Conservation (phyloP, 2,797 vertebrate genomes). For the Sorex maritimensis region DNA sequence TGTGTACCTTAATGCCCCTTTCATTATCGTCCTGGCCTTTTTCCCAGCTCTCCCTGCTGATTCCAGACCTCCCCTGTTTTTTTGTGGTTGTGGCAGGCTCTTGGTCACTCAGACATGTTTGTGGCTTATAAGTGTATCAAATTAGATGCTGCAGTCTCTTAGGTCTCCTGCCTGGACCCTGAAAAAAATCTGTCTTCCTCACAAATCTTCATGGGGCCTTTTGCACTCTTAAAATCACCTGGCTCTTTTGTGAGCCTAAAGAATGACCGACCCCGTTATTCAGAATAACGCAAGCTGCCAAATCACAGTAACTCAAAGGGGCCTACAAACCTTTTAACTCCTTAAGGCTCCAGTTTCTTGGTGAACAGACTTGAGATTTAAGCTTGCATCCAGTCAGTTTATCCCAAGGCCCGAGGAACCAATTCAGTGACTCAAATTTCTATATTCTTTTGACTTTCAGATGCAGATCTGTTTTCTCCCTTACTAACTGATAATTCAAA, state of each 20-base stretch:
- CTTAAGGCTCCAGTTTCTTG: neutral
- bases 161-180: conserved; percentile 42
- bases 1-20: conserved; percentile 86
- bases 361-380: neutral
- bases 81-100: conserved; percentile 73
- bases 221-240: too few relatives aligned
- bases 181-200: conserved; percentile 54
- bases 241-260: neutral
- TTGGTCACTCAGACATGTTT: conserved; percentile 78
- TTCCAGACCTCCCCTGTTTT: conserved; percentile 79
- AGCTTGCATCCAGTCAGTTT: neutral
- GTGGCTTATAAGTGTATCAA: conserved; percentile 78
- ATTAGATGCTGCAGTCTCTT: conserved; percentile 71
- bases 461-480: neutral
- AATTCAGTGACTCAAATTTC: neutral
- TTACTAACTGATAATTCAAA: conserved; percentile 14
- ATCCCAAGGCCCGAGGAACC: neutral
- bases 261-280: neutral
- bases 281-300: conserved; percentile 27
- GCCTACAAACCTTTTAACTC: neutral
- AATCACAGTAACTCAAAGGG: conserved; percentile 9
- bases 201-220: conserved; percentile 45
- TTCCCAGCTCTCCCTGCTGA: conserved; percentile 88
- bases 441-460: neutral
- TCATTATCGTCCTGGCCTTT: conserved; percentile 88